Base-by-base conservation (phyloP, 2,113 vertebrate species). In the Ictidomys tridecemlineatus region DNA sequence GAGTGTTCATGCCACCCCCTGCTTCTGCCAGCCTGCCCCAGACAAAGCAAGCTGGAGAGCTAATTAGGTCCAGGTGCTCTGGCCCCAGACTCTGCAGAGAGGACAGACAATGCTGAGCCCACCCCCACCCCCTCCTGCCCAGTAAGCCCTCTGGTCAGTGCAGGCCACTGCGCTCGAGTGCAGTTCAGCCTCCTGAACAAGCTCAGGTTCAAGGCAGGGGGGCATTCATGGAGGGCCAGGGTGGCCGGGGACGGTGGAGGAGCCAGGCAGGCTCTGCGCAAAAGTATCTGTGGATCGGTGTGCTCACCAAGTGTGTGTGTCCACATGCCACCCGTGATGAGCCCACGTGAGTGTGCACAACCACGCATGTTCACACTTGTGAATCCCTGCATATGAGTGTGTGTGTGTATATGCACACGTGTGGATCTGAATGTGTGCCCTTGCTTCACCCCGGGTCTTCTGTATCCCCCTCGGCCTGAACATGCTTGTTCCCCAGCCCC, bases 31-130 rank as follows among this genome's bases (percentile, higher is more conserved):
- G 70, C 61, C 58, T 37, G 45, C 63, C 51, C 61, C 82, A 63
- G 85, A 93, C 69, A 80, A 39, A 78, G 61, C 95, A 83, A 89
- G 84, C 82, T 83, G 80, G 76, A 22, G 37, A 65, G 78, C 45
- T 95, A 94, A 69, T 90, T 53, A 51, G 89, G 53, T 94, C 87
- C 97, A 89, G 97, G 92, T n/a, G 45, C 78, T 83, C 4, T 0
- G 13, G 73, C 65, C 30, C 45, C 34, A 61, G 80, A 63, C 85
- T 51, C 37, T 32, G 65, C 39, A 53, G 24, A 82, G 69, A n/a
- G 42, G 51, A 73, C 8, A 14, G n/a, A 56, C 28, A 4, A 9
- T 28, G 5, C 34, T 77, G 53, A 37, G 72, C 30, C 78, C 73
- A 32, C 8, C 7, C 48, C 61, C 63, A n/a, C 13, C 77, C 32